Conservation (phyloP, 2,888 invertebrate genomes). For the Keiferia lycopersicella region DNA sequence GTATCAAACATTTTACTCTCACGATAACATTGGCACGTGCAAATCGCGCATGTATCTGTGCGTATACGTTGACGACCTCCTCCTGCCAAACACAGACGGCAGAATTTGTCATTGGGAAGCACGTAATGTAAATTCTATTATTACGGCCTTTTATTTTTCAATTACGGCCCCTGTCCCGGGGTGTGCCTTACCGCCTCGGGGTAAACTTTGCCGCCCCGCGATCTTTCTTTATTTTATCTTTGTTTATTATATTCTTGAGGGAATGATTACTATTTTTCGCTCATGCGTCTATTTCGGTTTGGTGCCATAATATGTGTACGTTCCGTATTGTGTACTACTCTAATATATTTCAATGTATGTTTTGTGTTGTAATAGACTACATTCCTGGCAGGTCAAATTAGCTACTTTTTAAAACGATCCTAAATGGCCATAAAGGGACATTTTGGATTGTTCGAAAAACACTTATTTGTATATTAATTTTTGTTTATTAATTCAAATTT, state of each 20-base stretch:
- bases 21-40: background rate
- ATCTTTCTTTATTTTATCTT: slow-evolving; percentile 49
- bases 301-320: background rate
- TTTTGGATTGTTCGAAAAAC: too few species aligned
- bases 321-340: background rate
- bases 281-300: background rate
- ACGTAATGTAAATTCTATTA: slow-evolving; percentile 81
- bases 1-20: background rate
- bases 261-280: slow-evolving; percentile 22
- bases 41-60: slow-evolving; percentile 39
- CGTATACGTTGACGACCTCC: slow-evolving; percentile 50
- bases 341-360: too few species aligned
- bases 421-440: too few species aligned
- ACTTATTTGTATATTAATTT: too few species aligned
- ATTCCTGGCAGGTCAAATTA: too few species aligned
- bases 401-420: too few species aligned
- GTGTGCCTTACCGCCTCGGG: slow-evolving; percentile 71
- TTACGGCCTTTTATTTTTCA: slow-evolving; percentile 81
- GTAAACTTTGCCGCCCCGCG: slow-evolving; percentile 60
- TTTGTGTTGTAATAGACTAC: too few species aligned
- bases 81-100: slow-evolving; percentile 74
- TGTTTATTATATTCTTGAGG: slow-evolving; percentile 34
- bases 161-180: slow-evolving; percentile 70
- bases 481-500: too few species aligned
- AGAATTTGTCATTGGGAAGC: slow-evolving; percentile 77